phyloP scores from a whole-genome alignment of 2,797 vertebrate species.

The Cirrhinus mrigala region DNA sequence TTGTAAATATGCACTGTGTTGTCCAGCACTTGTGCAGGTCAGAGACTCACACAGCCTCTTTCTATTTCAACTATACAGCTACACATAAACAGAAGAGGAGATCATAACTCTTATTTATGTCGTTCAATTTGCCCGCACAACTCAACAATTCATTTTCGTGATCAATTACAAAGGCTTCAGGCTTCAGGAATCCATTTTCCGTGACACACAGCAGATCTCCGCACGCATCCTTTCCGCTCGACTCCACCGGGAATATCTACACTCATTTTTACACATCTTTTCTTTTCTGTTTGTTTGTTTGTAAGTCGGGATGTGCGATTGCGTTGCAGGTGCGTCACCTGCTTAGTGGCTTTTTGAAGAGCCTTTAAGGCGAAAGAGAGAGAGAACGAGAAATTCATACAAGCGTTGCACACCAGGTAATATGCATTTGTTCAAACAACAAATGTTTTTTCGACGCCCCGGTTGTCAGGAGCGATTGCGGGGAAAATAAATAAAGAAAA shows the following conservation, averaged over 20 bases:
- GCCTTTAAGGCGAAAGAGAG: neutral
- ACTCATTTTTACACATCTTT: conserved; percentile 62
- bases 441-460: neutral
- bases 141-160: conserved; percentile 80
- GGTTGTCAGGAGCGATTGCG: neutral
- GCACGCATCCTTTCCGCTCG: conserved; percentile 29
- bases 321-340: conserved; percentile 57
- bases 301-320: conserved; percentile 59
- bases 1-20: neutral
- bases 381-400: conserved; percentile 17
- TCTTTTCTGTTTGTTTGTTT: conserved; percentile 18
- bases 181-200: conserved; percentile 74
- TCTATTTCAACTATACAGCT: conserved; percentile 51
- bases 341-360: conserved; percentile 13
- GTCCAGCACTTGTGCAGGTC: neutral
- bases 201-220: conserved; percentile 62
- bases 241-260: conserved; percentile 55
- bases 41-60: conserved; percentile 20
- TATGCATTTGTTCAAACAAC: neutral
- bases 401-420: neutral
- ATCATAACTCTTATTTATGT: conserved; percentile 82
- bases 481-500: conserved; percentile 20
- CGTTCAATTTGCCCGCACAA: conserved; percentile 77
- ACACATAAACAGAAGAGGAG: conserved; percentile 70
- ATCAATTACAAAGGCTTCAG: conserved; percentile 81